These are phyloP conservation scores for Pocillopora meandrina DNA, from an alignment of 92 coral and sea anemone species.

Conservation along the genomic window DNA sequence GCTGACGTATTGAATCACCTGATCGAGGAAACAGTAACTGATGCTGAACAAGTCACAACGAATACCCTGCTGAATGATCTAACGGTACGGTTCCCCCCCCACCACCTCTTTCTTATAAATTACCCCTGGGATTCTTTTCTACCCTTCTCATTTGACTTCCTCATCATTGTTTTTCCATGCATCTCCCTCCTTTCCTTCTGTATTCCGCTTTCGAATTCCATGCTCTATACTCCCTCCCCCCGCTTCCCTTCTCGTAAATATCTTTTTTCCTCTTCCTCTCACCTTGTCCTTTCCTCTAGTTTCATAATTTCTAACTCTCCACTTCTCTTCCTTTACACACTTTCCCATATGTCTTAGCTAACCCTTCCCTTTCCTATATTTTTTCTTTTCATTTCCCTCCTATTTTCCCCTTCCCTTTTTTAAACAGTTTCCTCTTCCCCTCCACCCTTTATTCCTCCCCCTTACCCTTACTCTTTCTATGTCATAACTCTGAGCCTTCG, in stretches of 20 bases:
- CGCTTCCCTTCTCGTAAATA: neutral
- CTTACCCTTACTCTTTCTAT: neutral
- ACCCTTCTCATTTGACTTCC: neutral
- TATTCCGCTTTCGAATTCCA: neutral
- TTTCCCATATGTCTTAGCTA: neutral
- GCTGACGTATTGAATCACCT: conserved; percentile 66
- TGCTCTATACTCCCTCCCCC: too few relatives aligned
- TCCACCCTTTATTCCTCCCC: neutral
- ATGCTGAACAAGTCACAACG: conserved; percentile 77
- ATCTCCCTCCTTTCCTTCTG: neutral
- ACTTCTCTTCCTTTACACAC: neutral
- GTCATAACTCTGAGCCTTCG: neutral
- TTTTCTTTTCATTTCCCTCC: neutral
- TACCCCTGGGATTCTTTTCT: neutral
- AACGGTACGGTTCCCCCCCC: conserved; percentile 52
- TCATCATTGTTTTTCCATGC: neutral
- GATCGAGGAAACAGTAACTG: conserved; percentile 58
- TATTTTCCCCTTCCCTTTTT: neutral
- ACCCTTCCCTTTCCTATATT: neutral
- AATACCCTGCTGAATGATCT: conserved; percentile 77
- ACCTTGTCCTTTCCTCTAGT: too few relatives aligned
- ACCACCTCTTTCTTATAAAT: neutral
- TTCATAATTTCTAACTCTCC: too few relatives aligned
- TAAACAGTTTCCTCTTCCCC: neutral
- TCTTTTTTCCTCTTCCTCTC: neutral